Evolutionary conservation across 2,113 vertebrate species (phyloP), one percentile per base, ranked within the genome.

Genomic region (Pygoscelis antarcticus): DNA sequence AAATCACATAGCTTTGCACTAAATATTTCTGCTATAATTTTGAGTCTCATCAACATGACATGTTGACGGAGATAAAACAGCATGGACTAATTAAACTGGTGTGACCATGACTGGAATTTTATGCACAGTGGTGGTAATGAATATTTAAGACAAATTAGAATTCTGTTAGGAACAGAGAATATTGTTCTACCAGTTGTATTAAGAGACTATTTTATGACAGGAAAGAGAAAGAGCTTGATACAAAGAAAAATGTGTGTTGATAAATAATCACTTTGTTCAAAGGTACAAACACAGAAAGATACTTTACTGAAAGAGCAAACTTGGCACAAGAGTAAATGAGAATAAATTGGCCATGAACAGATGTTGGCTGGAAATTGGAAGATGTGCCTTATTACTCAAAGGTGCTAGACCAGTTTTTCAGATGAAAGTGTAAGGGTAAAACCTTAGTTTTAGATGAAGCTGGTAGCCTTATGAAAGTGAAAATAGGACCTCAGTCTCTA

Each of bases 341-440:
- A 91, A 92, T 86, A 93, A 90, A 93, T 80, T 88, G 54, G n/a
- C 92, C 42, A 74, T 47, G 64, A 93, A 77, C 82, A 94, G 84
- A 83, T 96, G 75, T 90, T 90, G 85, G 32, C 75, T 96, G 68
- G 82, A 95, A 95, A 74, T 21, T 77, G 66, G 68, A 93, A 85
- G 68, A n/a, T 66, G 20, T 42, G 29, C 38, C 26, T 74, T 90
- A 52, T 79, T 89, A 79, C 77, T 91, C 38, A 89, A 68, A 87
- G 57, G 65, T 93, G 26, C 66, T 52, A 54, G 75, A 80, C 40
- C 61, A 58, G 5, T 66, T 85, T 87, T 94, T 91, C 34, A 77
- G 14, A 60, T 47, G 32, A 58, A 87, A 34, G 4, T 27, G 2
- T 85, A 76, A 65, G 16, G 22, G 25, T 75, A 71, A 90, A 89